Conservation (phyloP, 2,888 invertebrate species). For the Clitarchus hookeri region DNA sequence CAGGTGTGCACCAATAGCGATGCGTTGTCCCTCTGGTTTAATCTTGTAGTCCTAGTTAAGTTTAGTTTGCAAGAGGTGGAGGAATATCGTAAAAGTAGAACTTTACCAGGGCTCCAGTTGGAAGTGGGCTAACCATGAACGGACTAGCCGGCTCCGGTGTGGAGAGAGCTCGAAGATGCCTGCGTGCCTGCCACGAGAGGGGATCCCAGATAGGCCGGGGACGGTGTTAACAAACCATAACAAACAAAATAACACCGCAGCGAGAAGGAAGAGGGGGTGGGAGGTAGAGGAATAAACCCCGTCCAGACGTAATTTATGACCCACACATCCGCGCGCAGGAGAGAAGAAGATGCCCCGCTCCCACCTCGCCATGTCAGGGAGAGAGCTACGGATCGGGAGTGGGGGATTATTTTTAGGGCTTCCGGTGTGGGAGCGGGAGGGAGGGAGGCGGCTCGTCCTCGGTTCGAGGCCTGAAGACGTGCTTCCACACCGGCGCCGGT, state of each 20-base stretch:
- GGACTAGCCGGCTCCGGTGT: too few relatives aligned
- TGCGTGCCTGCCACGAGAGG: too few relatives aligned
- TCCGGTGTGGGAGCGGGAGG: background rate
- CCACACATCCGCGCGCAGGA: constrained; percentile 10
- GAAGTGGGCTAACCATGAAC: too few relatives aligned
- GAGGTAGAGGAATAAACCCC: background rate
- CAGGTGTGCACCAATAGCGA: too few relatives aligned
- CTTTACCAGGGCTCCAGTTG: too few relatives aligned
- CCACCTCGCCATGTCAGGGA: background rate
- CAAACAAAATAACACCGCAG: background rate
- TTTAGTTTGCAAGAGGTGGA: too few relatives aligned
- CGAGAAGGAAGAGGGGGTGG: background rate
- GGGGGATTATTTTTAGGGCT: constrained; percentile 14
- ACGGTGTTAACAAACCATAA: constrained; percentile 9
- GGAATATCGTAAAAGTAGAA: too few relatives aligned
- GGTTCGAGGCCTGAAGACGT: background rate
- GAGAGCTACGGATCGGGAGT: background rate
- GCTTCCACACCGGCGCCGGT: too few relatives aligned
- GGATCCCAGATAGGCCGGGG: background rate
- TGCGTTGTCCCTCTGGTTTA: too few relatives aligned
- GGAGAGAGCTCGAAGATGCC: too few relatives aligned
- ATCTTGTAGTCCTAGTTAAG: too few relatives aligned
- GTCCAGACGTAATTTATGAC: constrained; percentile 14
- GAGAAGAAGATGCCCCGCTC: background rate
- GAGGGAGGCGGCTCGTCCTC: background rate